Base-by-base conservation (phyloP, 1,140 invertebrate species). In the Meloidogyne chitwoodi region DNA sequence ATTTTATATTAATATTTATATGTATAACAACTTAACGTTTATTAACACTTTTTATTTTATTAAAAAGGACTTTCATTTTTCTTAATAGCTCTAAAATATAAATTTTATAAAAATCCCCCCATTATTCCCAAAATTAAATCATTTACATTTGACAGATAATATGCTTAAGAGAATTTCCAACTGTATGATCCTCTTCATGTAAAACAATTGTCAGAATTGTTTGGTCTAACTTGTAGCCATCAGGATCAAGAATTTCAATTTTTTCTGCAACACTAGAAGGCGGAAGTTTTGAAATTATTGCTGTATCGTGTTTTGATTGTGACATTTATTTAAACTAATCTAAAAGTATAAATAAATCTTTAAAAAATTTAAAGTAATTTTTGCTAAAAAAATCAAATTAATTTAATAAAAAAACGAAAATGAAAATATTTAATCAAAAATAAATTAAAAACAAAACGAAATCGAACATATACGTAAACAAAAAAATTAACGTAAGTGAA, bases 181-280 rank as follows among this genome's bases (percentile, higher is more conserved):
- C 79, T 2, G 83, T 84, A 71, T 84, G 84, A 74, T 84, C 83
- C 70, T 84, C 83, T 69, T 84, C 80, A 66, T 85, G 66, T 56
- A 84, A 29, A 66, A 84, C 68, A 2, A 84, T 56, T 3, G 83
- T 85, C 41, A 84, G 27, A 48, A 72, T 72, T 24, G 82, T 74
- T 14, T 56, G 80, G 65, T 83, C 82, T 22, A 64, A 44, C 62
- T 68, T 66, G 71, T 74, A 84, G 10, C 56, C 72, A 71, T 81
- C 72, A 24, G 72, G 66, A 34, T 82, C 69, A 14, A 82, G 69
- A 78, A 72, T 75, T 29, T 71, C 81, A 71, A 76, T 62, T 29
- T 72, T 72, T 72, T 73, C 56, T 41, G 70, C 56, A 2, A 64
- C 70, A 61, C 6, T 61, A 6, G 70, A 63, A 26, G 70, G 8